Conservation (phyloP, 2,113 vertebrate genomes). For the Phainopepla nitens region DNA sequence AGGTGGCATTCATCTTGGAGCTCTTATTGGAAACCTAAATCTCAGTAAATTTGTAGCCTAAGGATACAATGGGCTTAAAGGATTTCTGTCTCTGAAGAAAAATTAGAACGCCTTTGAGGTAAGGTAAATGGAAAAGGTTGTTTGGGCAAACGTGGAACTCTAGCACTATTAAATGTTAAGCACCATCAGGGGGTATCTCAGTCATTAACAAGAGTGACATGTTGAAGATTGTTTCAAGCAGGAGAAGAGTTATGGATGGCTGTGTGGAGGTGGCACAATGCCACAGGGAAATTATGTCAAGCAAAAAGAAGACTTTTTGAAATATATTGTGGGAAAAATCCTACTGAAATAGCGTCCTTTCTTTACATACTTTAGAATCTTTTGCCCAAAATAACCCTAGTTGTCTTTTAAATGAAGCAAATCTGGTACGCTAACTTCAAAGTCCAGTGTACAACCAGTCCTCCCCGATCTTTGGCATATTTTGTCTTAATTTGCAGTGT, state of each 20-base stretch:
- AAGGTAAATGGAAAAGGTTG: conserved; percentile 93
- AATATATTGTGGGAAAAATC: conserved; percentile 53
- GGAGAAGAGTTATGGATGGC: conserved; percentile 75
- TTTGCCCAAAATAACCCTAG: not conserved
- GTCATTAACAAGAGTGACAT: conserved; percentile 85
- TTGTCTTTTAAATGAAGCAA: not conserved
- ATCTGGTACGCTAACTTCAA: not conserved
- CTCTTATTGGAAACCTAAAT: conserved; percentile 96
- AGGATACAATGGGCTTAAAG: conserved; percentile 96
- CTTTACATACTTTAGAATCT: not conserved
- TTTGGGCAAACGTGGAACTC: conserved; percentile 85
- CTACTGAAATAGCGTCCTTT: conserved; percentile 15
- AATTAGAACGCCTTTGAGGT: conserved; percentile 94
- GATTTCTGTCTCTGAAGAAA: conserved; percentile 98
- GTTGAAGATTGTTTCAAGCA: conserved; percentile 80
- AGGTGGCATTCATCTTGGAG: conserved; percentile 89
- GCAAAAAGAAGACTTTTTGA: conserved; percentile 63
- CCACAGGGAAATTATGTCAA: conserved; percentile 77
- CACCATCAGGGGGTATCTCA: conserved; percentile 84
- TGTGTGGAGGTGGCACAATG: conserved; percentile 66
- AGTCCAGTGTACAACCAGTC: not conserved
- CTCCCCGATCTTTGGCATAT: not conserved
- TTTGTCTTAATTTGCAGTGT: not conserved
- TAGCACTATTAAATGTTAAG: conserved; percentile 91
- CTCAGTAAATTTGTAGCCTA: conserved; percentile 97